Conservation (phyloP, 2,888 invertebrate genomes). For the Melipona beecheii region DNA sequence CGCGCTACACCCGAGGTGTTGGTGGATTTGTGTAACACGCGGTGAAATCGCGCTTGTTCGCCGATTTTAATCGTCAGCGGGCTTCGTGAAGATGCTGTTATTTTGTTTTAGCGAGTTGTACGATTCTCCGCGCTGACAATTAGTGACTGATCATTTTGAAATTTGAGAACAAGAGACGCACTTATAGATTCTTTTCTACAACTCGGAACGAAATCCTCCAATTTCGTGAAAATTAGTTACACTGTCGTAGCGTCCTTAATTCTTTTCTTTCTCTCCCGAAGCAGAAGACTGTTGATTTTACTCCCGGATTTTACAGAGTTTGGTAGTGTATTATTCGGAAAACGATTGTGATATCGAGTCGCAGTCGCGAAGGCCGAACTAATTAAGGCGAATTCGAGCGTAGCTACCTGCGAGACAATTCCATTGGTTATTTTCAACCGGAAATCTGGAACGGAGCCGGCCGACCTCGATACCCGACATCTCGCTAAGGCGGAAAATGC, state of each 20-base stretch:
- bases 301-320: background rate
- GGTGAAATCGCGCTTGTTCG: background rate
- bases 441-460: slow-evolving; percentile 60
- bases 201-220: no score
- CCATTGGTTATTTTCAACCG: slow-evolving; percentile 58
- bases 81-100: background rate
- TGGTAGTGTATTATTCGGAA: background rate
- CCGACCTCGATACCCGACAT: slow-evolving; percentile 59
- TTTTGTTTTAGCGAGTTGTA: no score
- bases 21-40: slow-evolving; percentile 5
- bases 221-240: no score
- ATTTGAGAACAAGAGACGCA: no score
- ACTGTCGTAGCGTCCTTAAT: no score
- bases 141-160: no score
- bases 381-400: slow-evolving; percentile 54
- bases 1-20: background rate
- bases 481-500: slow-evolving; percentile 61
- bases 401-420: slow-evolving; percentile 47
- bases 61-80: background rate
- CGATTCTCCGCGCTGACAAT: no score
- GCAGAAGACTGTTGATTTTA: background rate
- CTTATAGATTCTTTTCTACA: no score
- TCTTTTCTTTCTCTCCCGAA: background rate
- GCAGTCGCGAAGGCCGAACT: slow-evolving; percentile 16
- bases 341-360: slow-evolving; percentile 13